Evolutionary conservation across 2,888 invertebrate genomes (phyloP).

Genomic region (Digitonthophagus gazella): DNA sequence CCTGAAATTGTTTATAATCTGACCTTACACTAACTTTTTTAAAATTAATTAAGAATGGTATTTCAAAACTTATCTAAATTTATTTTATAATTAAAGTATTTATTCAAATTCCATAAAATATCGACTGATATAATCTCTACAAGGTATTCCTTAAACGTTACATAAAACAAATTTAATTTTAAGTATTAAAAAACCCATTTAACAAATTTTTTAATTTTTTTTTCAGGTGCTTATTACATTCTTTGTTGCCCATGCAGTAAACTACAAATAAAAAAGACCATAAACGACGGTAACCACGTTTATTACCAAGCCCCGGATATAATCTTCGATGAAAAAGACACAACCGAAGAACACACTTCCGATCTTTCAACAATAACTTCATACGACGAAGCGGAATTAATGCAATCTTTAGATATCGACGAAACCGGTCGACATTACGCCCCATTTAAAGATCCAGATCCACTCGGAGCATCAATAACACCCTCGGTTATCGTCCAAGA

Average conservation of each 20-base stretch:
- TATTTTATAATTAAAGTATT: too few species aligned
- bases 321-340: slow-evolving; percentile 45
- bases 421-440: slow-evolving; percentile 41
- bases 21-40: too few species aligned
- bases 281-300: slow-evolving; percentile 33
- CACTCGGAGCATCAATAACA: slow-evolving; percentile 53
- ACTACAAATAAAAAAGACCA: slow-evolving; percentile 43
- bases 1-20: too few species aligned
- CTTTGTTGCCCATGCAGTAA: slow-evolving; percentile 56
- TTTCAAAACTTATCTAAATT: too few species aligned
- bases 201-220: not conserved
- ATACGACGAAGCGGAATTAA: slow-evolving; percentile 17
- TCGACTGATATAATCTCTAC: too few species aligned
- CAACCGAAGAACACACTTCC: slow-evolving; percentile 16
- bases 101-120: too few species aligned
- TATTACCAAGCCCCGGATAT: slow-evolving; percentile 48
- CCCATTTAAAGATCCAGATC: slow-evolving; percentile 54
- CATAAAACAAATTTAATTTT: not conserved
- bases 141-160: not conserved
- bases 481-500: slow-evolving; percentile 48
- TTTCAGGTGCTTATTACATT: slow-evolving; percentile 42
- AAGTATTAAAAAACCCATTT: not conserved
- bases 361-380: not conserved
- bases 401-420: not conserved
- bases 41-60: too few species aligned